Evolutionary conservation across 2,113 vertebrate species (phyloP).

Genomic region (Climacteris rufus): DNA sequence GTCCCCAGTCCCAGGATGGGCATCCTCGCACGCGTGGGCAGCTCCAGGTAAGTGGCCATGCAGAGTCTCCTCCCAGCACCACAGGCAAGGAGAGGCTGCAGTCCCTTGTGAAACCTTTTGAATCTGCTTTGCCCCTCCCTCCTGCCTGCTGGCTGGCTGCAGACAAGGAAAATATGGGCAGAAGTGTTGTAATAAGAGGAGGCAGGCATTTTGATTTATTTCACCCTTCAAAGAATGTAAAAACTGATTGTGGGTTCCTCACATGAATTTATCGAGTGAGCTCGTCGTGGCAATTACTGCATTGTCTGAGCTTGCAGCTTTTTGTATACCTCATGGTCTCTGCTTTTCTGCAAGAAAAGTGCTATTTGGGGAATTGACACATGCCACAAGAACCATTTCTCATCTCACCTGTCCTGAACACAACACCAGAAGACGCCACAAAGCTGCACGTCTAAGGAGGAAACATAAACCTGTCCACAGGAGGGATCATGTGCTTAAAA

Average conservation of each 20-base stretch:
- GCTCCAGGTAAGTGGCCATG: background rate
- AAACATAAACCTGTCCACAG: background rate
- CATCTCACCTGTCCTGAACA: background rate
- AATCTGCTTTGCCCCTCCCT: background rate
- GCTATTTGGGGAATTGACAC: background rate
- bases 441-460: background rate
- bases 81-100: rapidly evolving
- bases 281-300: rapidly evolving
- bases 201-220: background rate
- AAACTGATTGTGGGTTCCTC: background rate
- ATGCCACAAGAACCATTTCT: background rate
- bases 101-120: background rate
- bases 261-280: background rate
- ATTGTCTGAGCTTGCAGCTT: background rate
- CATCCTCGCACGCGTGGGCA: background rate
- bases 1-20: background rate
- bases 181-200: background rate
- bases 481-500: background rate
- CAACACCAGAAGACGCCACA: background rate
- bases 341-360: background rate
- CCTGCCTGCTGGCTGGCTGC: background rate
- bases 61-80: rapidly evolving
- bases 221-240: background rate
- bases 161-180: background rate
- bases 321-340: background rate